These are phyloP conservation scores for Linurgus olivaceus DNA, from an alignment of 2,797 vertebrate species.

Conservation along the genomic window DNA sequence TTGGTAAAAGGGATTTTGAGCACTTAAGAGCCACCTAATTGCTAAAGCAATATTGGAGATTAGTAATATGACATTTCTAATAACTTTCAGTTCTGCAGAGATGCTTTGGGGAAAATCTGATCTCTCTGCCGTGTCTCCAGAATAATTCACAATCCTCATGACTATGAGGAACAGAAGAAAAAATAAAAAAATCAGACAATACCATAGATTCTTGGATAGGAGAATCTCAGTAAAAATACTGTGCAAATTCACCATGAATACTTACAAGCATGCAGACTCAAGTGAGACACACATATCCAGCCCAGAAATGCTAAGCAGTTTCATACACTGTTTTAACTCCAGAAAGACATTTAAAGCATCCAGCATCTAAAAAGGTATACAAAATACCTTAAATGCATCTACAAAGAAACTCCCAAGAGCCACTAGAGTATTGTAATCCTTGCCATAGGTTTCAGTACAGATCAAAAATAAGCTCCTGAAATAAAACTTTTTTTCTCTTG, in stretches of 20 bases:
- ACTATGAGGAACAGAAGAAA: not conserved
- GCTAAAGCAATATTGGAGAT: not conserved
- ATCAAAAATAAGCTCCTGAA: not conserved
- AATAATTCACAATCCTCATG: not conserved
- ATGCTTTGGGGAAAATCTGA: not conserved
- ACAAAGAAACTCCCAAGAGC: not conserved
- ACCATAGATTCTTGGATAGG: not conserved
- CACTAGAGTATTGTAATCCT: not conserved
- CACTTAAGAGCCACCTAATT: slow-evolving; percentile 5
- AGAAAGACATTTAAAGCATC: not conserved
- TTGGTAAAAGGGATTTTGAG: not conserved
- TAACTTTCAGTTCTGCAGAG: not conserved
- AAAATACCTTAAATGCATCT: not conserved
- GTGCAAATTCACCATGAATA: not conserved
- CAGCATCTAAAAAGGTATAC: not conserved
- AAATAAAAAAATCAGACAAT: not conserved
- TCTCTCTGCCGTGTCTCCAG: not conserved
- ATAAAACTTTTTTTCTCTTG: not conserved
- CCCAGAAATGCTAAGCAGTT: not conserved
- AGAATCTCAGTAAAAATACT: not conserved
- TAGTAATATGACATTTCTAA: not conserved
- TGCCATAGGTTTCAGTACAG: not conserved
- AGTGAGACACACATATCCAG: not conserved
- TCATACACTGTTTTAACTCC: not conserved
- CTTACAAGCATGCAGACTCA: not conserved